Evolutionary conservation across 2,797 vertebrate species (phyloP), one percentile per base, ranked within the genome.

Genomic region (Loriculus beryllinus): DNA sequence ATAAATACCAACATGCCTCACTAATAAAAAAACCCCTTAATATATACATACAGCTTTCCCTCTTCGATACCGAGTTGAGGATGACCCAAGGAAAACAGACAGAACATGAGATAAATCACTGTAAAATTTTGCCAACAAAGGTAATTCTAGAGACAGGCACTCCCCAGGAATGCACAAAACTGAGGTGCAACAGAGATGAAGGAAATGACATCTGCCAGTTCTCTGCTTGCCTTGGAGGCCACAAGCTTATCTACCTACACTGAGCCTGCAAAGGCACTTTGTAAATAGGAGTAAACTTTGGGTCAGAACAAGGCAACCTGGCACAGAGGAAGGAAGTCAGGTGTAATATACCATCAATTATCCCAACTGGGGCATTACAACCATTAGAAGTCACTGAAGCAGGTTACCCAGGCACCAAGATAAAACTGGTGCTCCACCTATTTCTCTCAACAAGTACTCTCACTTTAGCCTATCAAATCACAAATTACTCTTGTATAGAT

Each of bases 231-330:
- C 51, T 54, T 14, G 23, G 12, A 49, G 21, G 54, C 26, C 39
- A 57, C 45, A 52, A 87, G 22, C 18, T 51, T 37, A 60, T 16
- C 9, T 23, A 43, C 33, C 12, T 26, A 43, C 14, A 18, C 10
- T 5, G 14, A 45, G 17, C 9, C 33, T 19, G 14, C 40, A 89
- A 82, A 76, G 10, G 29, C 28, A 51, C 35, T 75, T 17, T 7
- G 26, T 51, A 78, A 75, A 63, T 0, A 45, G 18, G 9, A 72
- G 22, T 15, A 62, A 40, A 39, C 2, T 2, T 35, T n/a, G 49
- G n/a, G 28, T 42, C 40, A 49, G 56, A 47, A 49, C 19, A 70
- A 65, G 14, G n/a, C 20, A 90, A 45, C 1, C 0, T 0, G 0
- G 39, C 56, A 40, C 12, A 56, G 15, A 17, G 23, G 13, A 68